phyloP scores from a whole-genome alignment of 2,113 vertebrate genomes.

The Eidolon helvum region DNA sequence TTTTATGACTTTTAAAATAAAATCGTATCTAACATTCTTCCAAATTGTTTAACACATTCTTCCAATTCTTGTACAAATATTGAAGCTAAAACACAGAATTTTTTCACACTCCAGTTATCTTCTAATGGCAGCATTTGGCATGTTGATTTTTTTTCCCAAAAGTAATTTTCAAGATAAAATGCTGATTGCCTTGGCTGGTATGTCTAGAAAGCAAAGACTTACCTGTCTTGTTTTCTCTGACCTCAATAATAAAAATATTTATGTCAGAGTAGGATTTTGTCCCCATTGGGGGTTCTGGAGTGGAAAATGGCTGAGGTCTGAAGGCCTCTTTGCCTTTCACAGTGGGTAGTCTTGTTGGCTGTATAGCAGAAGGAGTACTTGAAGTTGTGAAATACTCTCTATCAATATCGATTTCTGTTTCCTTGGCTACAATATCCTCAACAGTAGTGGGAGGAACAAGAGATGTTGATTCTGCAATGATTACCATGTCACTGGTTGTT shows the following conservation, averaged over 20 bases:
- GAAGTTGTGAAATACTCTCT: slow-evolving; percentile 85
- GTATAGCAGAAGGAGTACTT: slow-evolving; percentile 70
- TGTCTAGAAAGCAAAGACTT: slow-evolving; percentile 84
- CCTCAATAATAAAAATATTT: slow-evolving; percentile 87
- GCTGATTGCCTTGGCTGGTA: slow-evolving; percentile 69
- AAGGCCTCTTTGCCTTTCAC: slow-evolving; percentile 77
- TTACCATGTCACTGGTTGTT: slow-evolving; percentile 76
- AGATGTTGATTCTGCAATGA: slow-evolving; percentile 84
- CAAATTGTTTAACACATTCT: slow-evolving; percentile 63
- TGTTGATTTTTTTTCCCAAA: slow-evolving; percentile 61
- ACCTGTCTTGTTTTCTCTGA: slow-evolving; percentile 91
- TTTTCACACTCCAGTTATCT: slow-evolving; percentile 79
- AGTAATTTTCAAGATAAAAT: slow-evolving; percentile 68
- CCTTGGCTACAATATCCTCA: slow-evolving; percentile 75
- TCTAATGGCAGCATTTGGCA: slow-evolving; percentile 76
- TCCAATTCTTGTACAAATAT: slow-evolving; percentile 56
- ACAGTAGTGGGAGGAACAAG: slow-evolving; percentile 67
- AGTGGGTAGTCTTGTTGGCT: slow-evolving; percentile 73
- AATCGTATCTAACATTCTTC: slow-evolving; percentile 63
- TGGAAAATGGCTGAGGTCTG: slow-evolving; percentile 73
- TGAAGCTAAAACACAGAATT: slow-evolving; percentile 66
- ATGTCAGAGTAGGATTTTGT: slow-evolving; percentile 78
- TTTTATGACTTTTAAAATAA: slow-evolving; percentile 62
- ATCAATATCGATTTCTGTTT: slow-evolving; percentile 80
- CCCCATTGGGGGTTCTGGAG: slow-evolving; percentile 72